phyloP scores from a whole-genome alignment of 2,797 vertebrate genomes.

The Gymnodraco acuticeps region DNA sequence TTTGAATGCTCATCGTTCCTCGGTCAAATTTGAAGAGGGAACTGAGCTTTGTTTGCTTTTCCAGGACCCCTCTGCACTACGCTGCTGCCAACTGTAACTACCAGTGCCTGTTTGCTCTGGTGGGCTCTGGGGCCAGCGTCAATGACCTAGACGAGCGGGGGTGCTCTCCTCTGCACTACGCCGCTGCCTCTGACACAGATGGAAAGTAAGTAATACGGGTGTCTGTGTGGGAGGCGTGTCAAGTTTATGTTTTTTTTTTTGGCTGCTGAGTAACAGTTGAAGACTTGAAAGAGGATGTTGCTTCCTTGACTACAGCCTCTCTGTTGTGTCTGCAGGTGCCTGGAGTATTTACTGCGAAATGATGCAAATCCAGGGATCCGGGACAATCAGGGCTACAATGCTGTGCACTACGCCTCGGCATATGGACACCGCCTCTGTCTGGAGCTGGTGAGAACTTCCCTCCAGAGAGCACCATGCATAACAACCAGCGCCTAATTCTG shows the following conservation, averaged over 20 bases:
- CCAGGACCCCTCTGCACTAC: conserved; percentile 96
- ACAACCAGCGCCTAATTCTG: background rate
- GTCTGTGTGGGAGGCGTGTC: conserved; percentile 17
- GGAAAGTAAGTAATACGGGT: conserved; percentile 92
- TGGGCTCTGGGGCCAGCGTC: conserved; percentile 97
- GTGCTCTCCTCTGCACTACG: conserved; percentile 97
- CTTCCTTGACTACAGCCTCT: conserved; percentile 51
- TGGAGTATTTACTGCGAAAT: conserved; percentile 98
- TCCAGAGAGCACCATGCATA: background rate
- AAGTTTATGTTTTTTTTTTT: conserved; percentile 15
- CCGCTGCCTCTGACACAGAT: conserved; percentile 95
- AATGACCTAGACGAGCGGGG: conserved; percentile 96
- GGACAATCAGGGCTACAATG: conserved; percentile 97
- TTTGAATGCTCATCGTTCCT: conserved; percentile 1
- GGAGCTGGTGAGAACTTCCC: conserved; percentile 90
- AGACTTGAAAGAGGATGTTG: conserved; percentile 9
- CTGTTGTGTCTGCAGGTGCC: conserved; percentile 88
- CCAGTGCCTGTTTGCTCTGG: conserved; percentile 99
- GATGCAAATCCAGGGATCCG: conserved; percentile 98
- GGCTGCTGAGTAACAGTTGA: conserved; percentile 10
- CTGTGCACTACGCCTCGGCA: conserved; percentile 97
- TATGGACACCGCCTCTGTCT: conserved; percentile 97
- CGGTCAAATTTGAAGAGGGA: conserved; percentile 35
- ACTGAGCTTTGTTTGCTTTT: conserved; percentile 53
- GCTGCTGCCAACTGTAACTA: conserved; percentile 99